These are phyloP conservation scores for Recurvirostra avosetta DNA, from an alignment of 2,113 vertebrate species.

Conservation along the genomic window DNA sequence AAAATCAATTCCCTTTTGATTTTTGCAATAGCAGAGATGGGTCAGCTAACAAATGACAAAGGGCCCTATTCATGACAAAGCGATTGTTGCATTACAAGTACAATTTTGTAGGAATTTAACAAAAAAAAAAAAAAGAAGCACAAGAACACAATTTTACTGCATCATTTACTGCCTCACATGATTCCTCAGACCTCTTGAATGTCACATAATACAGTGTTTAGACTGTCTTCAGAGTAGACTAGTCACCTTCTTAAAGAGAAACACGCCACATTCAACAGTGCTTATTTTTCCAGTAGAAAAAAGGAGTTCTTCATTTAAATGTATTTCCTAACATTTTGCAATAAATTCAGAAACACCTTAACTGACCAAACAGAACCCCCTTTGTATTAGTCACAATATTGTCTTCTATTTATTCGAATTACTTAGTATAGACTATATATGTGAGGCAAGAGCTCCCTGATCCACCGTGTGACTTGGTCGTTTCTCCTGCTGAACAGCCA, in stretches of 20 bases:
- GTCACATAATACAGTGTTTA: background rate
- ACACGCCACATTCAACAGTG: background rate
- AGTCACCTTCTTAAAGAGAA: background rate
- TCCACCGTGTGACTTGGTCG: background rate
- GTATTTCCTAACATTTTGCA: background rate
- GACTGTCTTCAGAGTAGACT: background rate
- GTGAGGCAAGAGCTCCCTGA: background rate
- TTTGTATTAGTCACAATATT: background rate
- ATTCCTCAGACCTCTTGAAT: background rate
- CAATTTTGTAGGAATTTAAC: slow-evolving; percentile 61
- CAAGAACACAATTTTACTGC: slow-evolving; percentile 39
- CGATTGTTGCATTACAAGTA: slow-evolving; percentile 20
- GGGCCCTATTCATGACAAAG: slow-evolving; percentile 40
- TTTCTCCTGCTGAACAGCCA: background rate
- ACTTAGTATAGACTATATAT: background rate
- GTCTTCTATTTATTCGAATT: background rate
- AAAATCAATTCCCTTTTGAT: slow-evolving; percentile 69
- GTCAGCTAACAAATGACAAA: slow-evolving; percentile 53
- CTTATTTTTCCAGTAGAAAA: background rate
- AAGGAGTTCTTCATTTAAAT: background rate
- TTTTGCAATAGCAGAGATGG: slow-evolving; percentile 54
- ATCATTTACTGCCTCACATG: background rate
- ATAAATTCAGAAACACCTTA: background rate
- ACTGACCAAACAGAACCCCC: background rate
- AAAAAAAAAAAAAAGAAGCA: background rate